Base-by-base conservation (phyloP, 2,888 invertebrate genomes). In the Nasonia oneida region DNA sequence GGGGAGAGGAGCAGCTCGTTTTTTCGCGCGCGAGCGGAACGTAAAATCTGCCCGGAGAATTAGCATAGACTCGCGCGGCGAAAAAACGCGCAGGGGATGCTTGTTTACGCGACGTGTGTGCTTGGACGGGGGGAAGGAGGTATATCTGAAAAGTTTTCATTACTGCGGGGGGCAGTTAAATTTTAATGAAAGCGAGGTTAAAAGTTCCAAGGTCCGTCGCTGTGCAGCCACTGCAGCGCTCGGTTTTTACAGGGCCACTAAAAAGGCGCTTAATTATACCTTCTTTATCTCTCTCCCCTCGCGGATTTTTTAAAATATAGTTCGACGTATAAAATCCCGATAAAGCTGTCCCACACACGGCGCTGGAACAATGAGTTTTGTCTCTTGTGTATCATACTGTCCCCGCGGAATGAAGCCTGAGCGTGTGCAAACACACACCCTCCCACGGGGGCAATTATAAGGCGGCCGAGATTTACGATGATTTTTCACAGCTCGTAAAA, bases 401-500 rank as follows among this genome's bases (percentile, higher is more conserved):
- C 1, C 10, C 23, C 14, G 12, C 29, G 23, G n/a, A 57, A 64
- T 33, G 10, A 64, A 64, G 64, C 29, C 0, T 14, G 23, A 29
- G 42, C 39, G 39, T 6, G 23, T 23, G 10, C 14, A 64, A 2
- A 10, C 29, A 14, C 4, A 14, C 64, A 29, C 64, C 0, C 64
- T 12, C 64, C 1, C 64, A 5, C 29, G n/a, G 29, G 12, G 33
- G 64, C n/a, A 57, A 61, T 73, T 42, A 80, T 39, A 50, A 80
- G 53, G n/a, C 18, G n/a, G 18, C 57, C 53, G 61, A 73, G 73
- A 73, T 73, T 81, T 73, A 81, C 57, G 81, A 61, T 61, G 73
- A 74, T 53, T 61, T 73, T 81, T 81, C 81, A 23, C 42, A 74
- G 81, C 74, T 81, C 81, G 74, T 75, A 81, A 81, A 42, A 5